Evolutionary conservation across 2,888 invertebrate genomes (phyloP).

Genomic region (Allophyes oxyacanthae): DNA sequence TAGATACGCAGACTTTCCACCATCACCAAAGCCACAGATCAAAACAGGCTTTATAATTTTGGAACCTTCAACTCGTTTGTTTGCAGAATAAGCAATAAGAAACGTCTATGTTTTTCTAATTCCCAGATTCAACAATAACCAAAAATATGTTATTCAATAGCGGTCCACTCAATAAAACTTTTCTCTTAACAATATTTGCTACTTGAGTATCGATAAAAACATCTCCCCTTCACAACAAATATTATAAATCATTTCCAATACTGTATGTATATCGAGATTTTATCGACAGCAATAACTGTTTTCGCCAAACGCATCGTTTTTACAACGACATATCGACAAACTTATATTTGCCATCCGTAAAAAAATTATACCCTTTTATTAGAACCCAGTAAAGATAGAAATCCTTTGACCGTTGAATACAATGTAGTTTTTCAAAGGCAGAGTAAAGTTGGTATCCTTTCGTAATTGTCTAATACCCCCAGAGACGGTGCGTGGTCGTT

Average conservation of each 20-base stretch:
- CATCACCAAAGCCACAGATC: no score
- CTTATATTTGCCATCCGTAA: conserved; percentile 20
- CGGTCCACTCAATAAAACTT: conserved; percentile 50
- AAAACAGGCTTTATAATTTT: no score
- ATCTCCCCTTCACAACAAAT: conserved; percentile 70
- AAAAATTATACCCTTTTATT: conserved; percentile 6
- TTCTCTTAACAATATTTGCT: conserved; percentile 50
- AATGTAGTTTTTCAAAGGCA: conserved; percentile 11
- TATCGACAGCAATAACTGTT: conserved; percentile 73
- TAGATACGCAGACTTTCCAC: no score
- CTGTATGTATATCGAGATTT: conserved; percentile 75
- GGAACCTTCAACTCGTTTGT: no score
- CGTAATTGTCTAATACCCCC: conserved; percentile 80
- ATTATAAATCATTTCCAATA: conserved; percentile 74
- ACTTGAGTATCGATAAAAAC: conserved; percentile 60
- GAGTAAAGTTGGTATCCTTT: conserved; percentile 53
- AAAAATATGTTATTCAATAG: conserved; percentile 30
- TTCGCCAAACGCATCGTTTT: conserved; percentile 74
- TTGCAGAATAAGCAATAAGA: background rate
- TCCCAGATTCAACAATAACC: conserved; percentile 5
- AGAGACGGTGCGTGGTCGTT: conserved; percentile 73
- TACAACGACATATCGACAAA: conserved; percentile 59
- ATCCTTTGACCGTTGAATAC: conserved; percentile 13
- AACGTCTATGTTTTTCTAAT: background rate
- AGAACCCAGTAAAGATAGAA: conserved; percentile 16